A percentile compares a stretch with the other conserved stretches of the same genome.
Conservation (phyloP, 2,113 vertebrate genomes). For the Tonatia bakeri region DNA sequence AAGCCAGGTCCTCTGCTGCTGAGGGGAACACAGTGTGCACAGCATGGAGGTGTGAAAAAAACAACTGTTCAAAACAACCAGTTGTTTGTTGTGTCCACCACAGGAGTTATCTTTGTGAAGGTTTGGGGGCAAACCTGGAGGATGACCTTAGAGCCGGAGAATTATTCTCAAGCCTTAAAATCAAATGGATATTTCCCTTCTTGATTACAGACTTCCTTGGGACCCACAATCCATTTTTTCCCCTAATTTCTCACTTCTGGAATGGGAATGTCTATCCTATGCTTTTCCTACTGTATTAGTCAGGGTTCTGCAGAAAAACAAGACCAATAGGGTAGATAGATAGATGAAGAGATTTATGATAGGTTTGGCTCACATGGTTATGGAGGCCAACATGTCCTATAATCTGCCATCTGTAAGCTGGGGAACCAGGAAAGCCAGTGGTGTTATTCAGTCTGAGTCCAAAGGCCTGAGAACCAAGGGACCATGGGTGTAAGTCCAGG, state of each 20-base stretch:
- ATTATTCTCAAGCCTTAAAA: not conserved
- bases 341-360: not conserved
- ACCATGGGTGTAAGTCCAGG: not conserved
- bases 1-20: not conserved
- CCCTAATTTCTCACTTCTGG: not conserved
- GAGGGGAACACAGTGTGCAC: not conserved
- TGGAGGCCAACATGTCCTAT: not conserved
- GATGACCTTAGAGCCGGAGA: not conserved
- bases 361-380: not conserved
- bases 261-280: not conserved
- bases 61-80: constrained; percentile 19
- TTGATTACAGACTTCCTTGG: not conserved
- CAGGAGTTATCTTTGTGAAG: not conserved
- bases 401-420: not conserved
- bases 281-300: not conserved
- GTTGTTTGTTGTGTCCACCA: not conserved
- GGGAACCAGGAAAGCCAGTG: not conserved
- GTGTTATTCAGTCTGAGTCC: not conserved
- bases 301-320: not conserved
- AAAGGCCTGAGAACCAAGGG: not conserved
- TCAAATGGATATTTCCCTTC: not conserved
- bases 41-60: not conserved
- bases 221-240: not conserved
- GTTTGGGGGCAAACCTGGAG: not conserved
- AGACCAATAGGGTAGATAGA: not conserved